Base-by-base conservation (phyloP, 2,888 invertebrate genomes). In the Sicus ferrugineus region DNA sequence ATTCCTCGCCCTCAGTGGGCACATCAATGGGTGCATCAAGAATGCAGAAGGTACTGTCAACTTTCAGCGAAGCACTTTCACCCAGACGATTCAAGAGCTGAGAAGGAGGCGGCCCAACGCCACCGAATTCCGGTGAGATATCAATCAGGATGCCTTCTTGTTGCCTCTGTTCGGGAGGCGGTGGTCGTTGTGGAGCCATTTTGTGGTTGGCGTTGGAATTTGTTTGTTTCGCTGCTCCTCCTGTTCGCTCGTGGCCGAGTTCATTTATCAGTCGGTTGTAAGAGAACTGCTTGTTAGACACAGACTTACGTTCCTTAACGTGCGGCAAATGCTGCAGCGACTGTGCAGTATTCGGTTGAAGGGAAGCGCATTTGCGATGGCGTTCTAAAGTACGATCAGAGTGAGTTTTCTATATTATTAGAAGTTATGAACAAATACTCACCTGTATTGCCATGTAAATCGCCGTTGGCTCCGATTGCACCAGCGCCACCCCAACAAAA, bases 401-500 rank as follows among this genome's bases (percentile, higher is more conserved):
- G 11, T 1, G 30, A 48, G 56, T 50, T 16, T 48, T 26, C 9
- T 66, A 68, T 67, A 21, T 14, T 21, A 70, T 34, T 34, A 34
- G 65, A 19, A 23, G 30, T 6, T 26, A n/a, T 2, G 54, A 31
- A 28, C 14, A 14, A 62, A 30, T 50, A 30, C 19, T 6, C 28
- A 74, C 72, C 75, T 72, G 76, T 75, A 68, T 80, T 74, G 11
- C 81, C 67, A 68, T 79, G 78, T 68, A 79, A 77, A 46, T 77
- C 77, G 14, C 79, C 80, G 23, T 76, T 73, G 21, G 92, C 91
- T 80, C 95, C 95, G 72, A 95, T 93, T 70, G 87, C 88, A 1
- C 89, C 89, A 0, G 94, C 93, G 77, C 91, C 91, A 1, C 96
- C 96, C 96, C 96, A 96, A 6, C 92, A 91, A 75, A 92, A 91